Evolutionary conservation across 1,140 invertebrate genomes (phyloP).

Genomic region (Ericerus pela): DNA sequence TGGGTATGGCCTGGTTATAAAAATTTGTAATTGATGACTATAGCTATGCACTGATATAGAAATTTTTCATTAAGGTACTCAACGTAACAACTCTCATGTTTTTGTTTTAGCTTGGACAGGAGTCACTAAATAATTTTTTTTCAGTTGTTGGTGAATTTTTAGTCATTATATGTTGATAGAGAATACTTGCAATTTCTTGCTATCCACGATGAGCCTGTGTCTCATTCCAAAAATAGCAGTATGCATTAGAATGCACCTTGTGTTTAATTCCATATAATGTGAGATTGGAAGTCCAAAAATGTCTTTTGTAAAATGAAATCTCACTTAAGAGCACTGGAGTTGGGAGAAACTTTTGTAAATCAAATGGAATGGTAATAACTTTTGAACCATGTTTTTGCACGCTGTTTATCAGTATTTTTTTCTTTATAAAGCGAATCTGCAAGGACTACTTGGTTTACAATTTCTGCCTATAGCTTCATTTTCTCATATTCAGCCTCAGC

Average conservation of each 20-base stretch:
- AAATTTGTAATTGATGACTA: no score
- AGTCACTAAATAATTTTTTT: no score
- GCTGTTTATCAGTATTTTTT: conserved; percentile 13
- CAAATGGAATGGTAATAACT: conserved; percentile 23
- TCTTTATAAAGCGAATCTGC: conserved; percentile 8
- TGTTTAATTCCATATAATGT: conserved; percentile 27
- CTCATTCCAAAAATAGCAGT: conserved; percentile 30
- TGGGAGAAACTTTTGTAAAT: conserved; percentile 28
- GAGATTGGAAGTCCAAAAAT: conserved; percentile 31
- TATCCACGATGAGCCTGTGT: conserved; percentile 15
- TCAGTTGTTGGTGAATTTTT: no score
- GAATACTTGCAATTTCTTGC: no score
- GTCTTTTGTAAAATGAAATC: conserved; percentile 28
- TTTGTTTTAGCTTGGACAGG: no score
- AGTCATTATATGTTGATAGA: no score
- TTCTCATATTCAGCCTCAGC: neutral
- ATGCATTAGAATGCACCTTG: no score
- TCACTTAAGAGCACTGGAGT: conserved; percentile 25
- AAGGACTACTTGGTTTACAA: neutral
- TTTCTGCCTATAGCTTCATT: neutral
- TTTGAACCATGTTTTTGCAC: conserved; percentile 12
- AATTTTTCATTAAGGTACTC: no score
- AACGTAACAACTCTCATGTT: no score
- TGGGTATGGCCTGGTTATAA: no score
- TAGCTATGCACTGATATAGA: no score